Base-by-base conservation (phyloP, 2,113 vertebrate genomes). In the Todiramphus saurophagus region DNA sequence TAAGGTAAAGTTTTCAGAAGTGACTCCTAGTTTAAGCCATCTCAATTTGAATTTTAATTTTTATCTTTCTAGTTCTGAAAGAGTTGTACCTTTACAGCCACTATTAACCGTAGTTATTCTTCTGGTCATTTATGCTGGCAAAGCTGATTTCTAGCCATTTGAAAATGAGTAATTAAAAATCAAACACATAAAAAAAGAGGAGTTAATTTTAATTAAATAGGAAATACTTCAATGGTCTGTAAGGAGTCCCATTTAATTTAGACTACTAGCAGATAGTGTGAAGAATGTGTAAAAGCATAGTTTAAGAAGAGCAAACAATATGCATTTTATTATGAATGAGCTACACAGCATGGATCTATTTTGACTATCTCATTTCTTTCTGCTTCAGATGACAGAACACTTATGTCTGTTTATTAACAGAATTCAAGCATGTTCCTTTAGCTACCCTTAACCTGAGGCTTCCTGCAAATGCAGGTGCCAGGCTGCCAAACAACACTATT, bases 361-460 rank as follows among this genome's bases (percentile, higher is more conserved):
- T 96, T 91, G 89, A 85, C 44, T 51, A 93, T 43, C 18, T 89
- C 62, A 28, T 60, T 80, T 86, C 28, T 88, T 79, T 87, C 35
- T 77, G 16, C 41, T 73, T 90, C 58, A 67, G 64, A 66, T 21
- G 51, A 58, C 33, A 86, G 58, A 70, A 48, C 33, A 69, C 21
- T 58, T 63, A 18, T 10, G 23, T 14, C 39, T 92, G 75, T 96
- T 96, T 93, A 60, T 92, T 83, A 91, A 86, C 15, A 55, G 59
- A 76, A 92, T 83, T 91, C 75, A 92, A 91, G 56, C 35, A 83
- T 20, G 23, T 76, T 64, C 27, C 33, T 83, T 97, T 72, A 95
- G 69, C n/a, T 84, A 30, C 44, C 72, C 78, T 94, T 90, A 97
- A 90, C 70, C 11, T 64, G 84, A 84, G 62, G 19, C 31, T 93